Evolutionary conservation across 2,113 vertebrate species (phyloP), one percentile per base, ranked within the genome.

Genomic region (Promerops cafer): DNA sequence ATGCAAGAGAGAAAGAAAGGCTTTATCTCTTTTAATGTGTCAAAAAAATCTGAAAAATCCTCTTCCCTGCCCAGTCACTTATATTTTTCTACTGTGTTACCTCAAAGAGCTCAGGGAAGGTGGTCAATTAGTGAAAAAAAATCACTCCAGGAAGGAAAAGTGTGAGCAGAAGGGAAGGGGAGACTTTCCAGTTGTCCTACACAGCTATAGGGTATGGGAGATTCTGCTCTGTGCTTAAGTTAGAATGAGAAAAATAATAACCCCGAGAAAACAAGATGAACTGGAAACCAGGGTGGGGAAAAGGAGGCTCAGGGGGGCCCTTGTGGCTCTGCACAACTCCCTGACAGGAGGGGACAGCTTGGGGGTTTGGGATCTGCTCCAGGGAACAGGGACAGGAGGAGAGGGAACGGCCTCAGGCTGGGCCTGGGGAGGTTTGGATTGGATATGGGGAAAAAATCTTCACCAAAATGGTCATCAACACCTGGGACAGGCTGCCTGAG

Each of bases 391-490:
- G 24, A 40, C 30, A 56, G 60, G 37, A 69, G 6, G 22, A 80
- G 50, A 60, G 45, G 45, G 31, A 83, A 49, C 0, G 0, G 40
- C 59, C 40, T 53, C 26, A 37, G 2, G 23, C 3, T 69, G 31
- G 0, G 1, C 22, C 47, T 42, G 19, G n/a, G 6, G 7, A 57
- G 4, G 13, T 1, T 63, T 3, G 26, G 8, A 1, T 9, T 24
- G 42, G 37, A 20, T 31, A 28, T 50, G 1, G 13, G 33, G 37
- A 26, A 53, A 37, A 60, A 6, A 13, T 44, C 37, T 27, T 31
- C 33, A 15, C 33, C 2, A 6, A 33, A 83, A 23, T 5, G 6
- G 1, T 64, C 28, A 17, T 16, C 18, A 45, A 6, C 2, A 49
- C 21, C 6, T 20, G 42, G 33, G 18, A 28, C 19, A 42, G 64